These are phyloP conservation scores for Stomatorhinus ivindoensis DNA, from an alignment of 2,113 vertebrate species.

Conservation along the genomic window DNA sequence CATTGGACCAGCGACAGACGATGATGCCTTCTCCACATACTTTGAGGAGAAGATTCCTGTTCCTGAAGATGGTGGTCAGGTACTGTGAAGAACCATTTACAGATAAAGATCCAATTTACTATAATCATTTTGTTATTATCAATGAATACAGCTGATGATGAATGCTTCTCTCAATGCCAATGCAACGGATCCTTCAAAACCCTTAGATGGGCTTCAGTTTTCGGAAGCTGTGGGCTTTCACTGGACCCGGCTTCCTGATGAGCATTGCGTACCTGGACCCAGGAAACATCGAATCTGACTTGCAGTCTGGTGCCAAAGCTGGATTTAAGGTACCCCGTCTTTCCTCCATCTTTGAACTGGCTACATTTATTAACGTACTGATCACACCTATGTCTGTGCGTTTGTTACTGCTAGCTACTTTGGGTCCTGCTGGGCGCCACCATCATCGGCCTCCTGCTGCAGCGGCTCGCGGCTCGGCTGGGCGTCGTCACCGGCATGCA, in stretches of 20 bases:
- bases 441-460: constrained; percentile 80
- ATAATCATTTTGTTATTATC: not conserved
- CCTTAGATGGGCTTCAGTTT: constrained; percentile 73
- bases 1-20: constrained; percentile 43
- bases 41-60: constrained; percentile 81
- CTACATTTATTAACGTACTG: not conserved
- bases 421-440: constrained; percentile 86
- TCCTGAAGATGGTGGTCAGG: constrained; percentile 64
- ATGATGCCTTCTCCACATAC: constrained; percentile 71
- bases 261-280: constrained; percentile 98
- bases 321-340: constrained; percentile 77
- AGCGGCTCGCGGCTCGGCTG: constrained; percentile 81
- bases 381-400: not conserved
- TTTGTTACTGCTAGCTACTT: constrained; percentile 74
- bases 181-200: not conserved
- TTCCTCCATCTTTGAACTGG: not conserved
- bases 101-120: not conserved
- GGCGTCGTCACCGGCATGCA: constrained; percentile 94
- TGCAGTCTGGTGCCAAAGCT: constrained; percentile 87
- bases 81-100: constrained; percentile 20
- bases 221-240: constrained; percentile 98
- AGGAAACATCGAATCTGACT: constrained; percentile 95
- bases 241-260: constrained; percentile 93
- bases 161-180: not conserved
- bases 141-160: not conserved